Base-by-base conservation (phyloP, 2,888 invertebrate genomes). In the Boloria selene region DNA sequence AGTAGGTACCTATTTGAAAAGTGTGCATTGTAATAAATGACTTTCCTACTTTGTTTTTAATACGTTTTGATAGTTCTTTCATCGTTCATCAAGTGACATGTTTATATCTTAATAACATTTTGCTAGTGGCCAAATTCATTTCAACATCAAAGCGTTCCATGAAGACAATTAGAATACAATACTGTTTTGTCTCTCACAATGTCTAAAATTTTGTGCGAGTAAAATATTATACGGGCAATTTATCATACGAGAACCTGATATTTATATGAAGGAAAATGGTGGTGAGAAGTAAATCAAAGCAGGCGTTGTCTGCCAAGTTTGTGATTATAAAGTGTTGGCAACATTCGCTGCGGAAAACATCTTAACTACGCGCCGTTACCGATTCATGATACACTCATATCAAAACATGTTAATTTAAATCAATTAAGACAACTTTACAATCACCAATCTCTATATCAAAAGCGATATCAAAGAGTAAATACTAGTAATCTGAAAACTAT, bases 201-300 rank as follows among this genome's bases (percentile, higher is more conserved):
- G 73, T 68, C 67, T 22, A 69, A 62, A 68, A 74, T 73, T 72
- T 73, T 61, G 68, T 64, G 61, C 59, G 42, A 53, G 38, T 63
- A 62, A 68, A 64, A 68, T 68, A 72, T 70, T 68, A 67, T 64
- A 56, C 62, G 61, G 51, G 62, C 70, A 67, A 73, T 75, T 75
- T 73, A 75, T 77, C 77, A 76, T 73, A 73, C 73, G 77, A 74
- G 71, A 78, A 77, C 79, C 67, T 68, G 72, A 70, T 73, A 72
- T 73, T 74, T 71, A 70, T 71, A 73, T 75, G 70, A 74, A 72
- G 69, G 71, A 70, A 67, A 68, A 70, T 70, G 81, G 79, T 86
- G 87, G 81, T 87, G 88, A 87, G 87, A 85, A 85, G 85, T 89
- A 90, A 89, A 90, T 91, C 90, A 90, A 85, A 86, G 81, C 76